phyloP scores from a whole-genome alignment of 2,797 vertebrate genomes.

The Ficedula albicollis region DNA sequence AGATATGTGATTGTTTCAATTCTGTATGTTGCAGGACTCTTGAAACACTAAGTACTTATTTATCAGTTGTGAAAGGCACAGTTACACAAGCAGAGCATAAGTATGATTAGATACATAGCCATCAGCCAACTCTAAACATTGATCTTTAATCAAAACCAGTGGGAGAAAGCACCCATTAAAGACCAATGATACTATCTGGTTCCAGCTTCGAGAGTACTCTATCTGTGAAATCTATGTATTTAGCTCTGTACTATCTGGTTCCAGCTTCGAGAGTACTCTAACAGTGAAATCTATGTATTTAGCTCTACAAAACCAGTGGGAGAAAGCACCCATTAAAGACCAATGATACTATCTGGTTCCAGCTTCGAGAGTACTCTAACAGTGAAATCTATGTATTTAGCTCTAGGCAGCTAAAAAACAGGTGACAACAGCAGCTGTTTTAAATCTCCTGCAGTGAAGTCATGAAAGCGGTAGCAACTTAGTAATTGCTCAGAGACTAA shows the following conservation, averaged over 20 bases:
- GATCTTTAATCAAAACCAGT: conserved; percentile 52
- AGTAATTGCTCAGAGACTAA: conserved; percentile 21
- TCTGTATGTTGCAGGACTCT: not conserved
- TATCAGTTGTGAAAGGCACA: not conserved
- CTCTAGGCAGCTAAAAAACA: conserved; percentile 2
- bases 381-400: conserved; percentile 21
- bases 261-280: not conserved
- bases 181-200: not conserved
- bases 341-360: not conserved
- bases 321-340: conserved; percentile 25
- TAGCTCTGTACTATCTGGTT: not conserved
- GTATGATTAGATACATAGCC: not conserved
- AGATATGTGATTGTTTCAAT: not conserved
- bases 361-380: conserved; percentile 10
- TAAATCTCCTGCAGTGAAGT: conserved; percentile 41
- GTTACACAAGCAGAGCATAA: not conserved
- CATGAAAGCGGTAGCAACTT: conserved; percentile 18
- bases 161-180: conserved; percentile 18
- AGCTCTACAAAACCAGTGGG: conserved; percentile 24
- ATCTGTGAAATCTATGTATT: conserved; percentile 24
- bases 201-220: not conserved
- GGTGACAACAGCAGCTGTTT: conserved; percentile 40
- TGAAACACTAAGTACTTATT: not conserved
- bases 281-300: conserved; percentile 27
- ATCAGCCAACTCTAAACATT: not conserved